Evolutionary conservation across 1,140 invertebrate genomes (phyloP).

Genomic region (Drosophila tsacasi): DNA sequence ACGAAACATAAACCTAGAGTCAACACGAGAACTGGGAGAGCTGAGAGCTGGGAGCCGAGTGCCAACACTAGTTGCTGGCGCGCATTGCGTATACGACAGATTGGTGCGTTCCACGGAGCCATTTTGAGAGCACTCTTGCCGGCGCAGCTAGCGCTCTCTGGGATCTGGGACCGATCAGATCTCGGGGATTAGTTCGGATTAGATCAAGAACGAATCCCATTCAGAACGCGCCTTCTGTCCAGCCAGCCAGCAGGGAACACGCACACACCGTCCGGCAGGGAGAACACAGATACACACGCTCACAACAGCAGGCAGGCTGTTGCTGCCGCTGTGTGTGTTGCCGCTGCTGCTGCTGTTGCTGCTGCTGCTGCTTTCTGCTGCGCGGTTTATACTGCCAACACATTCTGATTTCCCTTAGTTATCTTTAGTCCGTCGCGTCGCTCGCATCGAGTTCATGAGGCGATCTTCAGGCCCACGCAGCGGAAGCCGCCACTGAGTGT

Average conservation of each 20-base stretch:
- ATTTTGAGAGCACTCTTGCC: slow-evolving; percentile 32
- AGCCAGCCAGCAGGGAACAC: slow-evolving; percentile 30
- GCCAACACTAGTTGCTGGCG: slow-evolving; percentile 33
- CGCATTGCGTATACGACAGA: slow-evolving; percentile 51
- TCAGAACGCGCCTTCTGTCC: slow-evolving; percentile 44
- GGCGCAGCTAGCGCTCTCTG: slow-evolving; percentile 23
- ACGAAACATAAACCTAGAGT: slow-evolving; percentile 27
- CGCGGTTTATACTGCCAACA: slow-evolving; percentile 80
- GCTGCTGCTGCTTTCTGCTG: slow-evolving; percentile 58
- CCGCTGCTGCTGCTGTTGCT: slow-evolving; percentile 13
- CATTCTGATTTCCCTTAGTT: slow-evolving; percentile 80
- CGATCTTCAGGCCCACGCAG: slow-evolving; percentile 51
- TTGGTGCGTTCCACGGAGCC: slow-evolving; percentile 19
- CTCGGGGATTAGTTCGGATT: slow-evolving; percentile 40
- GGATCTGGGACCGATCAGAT: slow-evolving; percentile 9
- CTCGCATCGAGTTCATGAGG: slow-evolving; percentile 58
- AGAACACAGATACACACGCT: slow-evolving; percentile 47
- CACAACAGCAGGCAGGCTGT: slow-evolving; percentile 12
- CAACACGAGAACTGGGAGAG: slow-evolving; percentile 16
- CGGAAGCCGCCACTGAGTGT: slow-evolving; percentile 40
- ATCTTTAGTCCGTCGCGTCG: slow-evolving; percentile 72
- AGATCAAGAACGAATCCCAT: slow-evolving; percentile 48
- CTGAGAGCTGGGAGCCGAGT: slow-evolving; percentile 9
- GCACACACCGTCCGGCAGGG: slow-evolving; percentile 20
- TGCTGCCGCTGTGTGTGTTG: slow-evolving; percentile 35